These are phyloP conservation scores for Shinisaurus crocodilurus DNA, from an alignment of 2,113 vertebrate species.

Conservation along the genomic window DNA sequence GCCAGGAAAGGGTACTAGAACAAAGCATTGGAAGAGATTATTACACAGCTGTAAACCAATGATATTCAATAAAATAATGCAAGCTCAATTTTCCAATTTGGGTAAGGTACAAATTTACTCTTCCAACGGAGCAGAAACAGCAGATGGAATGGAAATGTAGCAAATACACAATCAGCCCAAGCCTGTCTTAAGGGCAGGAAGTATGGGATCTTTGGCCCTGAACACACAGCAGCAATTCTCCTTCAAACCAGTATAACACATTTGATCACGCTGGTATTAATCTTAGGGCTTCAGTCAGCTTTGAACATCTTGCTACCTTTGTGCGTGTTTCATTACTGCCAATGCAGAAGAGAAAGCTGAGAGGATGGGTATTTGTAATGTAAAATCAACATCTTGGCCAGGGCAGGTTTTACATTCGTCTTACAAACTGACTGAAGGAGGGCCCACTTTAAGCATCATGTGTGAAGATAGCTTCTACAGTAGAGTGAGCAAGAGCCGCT, in stretches of 20 bases:
- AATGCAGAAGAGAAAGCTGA: background rate
- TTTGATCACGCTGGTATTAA: too few species aligned
- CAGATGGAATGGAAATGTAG: background rate
- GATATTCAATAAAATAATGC: background rate
- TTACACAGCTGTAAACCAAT: too few species aligned
- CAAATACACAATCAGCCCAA: background rate
- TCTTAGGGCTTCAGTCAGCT: background rate
- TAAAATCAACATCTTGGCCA: background rate
- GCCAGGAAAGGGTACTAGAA: background rate
- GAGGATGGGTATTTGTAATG: background rate
- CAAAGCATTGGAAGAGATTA: background rate
- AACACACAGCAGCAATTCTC: background rate
- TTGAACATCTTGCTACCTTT: background rate
- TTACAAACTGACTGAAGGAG: background rate
- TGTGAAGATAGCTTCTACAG: background rate
- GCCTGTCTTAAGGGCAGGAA: background rate
- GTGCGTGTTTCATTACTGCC: background rate
- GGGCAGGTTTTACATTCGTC: background rate
- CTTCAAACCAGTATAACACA: background rate
- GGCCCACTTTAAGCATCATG: too few species aligned
- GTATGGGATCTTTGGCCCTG: background rate
- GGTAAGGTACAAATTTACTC: background rate
- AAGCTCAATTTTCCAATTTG: background rate
- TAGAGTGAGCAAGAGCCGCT: background rate
- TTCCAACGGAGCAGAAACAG: background rate